Evolutionary conservation across 2,797 vertebrate genomes (phyloP).

Genomic region (Buceros bicornis): DNA sequence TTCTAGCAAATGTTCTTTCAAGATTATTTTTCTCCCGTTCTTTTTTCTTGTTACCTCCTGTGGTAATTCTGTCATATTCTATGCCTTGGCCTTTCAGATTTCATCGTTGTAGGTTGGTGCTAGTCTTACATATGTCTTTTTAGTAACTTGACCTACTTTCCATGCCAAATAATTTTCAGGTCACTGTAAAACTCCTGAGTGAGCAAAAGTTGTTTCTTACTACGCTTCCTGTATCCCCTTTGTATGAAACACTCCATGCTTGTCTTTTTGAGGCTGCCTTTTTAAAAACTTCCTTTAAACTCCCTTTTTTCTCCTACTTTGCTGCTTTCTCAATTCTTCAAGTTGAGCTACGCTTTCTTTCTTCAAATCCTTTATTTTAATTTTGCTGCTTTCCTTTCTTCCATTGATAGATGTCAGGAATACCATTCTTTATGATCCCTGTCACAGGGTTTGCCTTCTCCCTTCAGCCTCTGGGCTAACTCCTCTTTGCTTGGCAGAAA

Average conservation of each 20-base stretch:
- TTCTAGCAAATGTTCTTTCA: background rate
- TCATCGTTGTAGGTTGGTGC: background rate
- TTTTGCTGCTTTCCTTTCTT: background rate
- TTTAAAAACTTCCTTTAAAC: background rate
- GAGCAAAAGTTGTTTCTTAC: slow-evolving; percentile 1
- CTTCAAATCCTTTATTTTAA: background rate
- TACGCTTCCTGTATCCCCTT: background rate
- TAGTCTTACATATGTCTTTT: background rate
- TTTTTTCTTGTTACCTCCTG: background rate
- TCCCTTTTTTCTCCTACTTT: background rate
- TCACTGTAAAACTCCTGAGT: slow-evolving; percentile 5
- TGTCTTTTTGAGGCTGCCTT: background rate
- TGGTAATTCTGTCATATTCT: background rate
- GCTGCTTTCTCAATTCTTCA: background rate
- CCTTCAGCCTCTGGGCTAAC: background rate
- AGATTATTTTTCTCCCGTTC: background rate
- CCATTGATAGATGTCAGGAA: background rate
- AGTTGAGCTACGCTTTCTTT: background rate
- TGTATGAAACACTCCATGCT: background rate
- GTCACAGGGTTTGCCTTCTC: background rate
- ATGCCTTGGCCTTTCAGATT: background rate
- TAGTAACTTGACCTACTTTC: slow-evolving; percentile 39
- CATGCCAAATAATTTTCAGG: background rate
- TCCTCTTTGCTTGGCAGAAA: background rate
- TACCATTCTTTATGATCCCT: background rate